Evolutionary conservation across 2,888 invertebrate species (phyloP), one percentile per base, ranked within the genome.

Genomic region (Girardia tigrina): DNA sequence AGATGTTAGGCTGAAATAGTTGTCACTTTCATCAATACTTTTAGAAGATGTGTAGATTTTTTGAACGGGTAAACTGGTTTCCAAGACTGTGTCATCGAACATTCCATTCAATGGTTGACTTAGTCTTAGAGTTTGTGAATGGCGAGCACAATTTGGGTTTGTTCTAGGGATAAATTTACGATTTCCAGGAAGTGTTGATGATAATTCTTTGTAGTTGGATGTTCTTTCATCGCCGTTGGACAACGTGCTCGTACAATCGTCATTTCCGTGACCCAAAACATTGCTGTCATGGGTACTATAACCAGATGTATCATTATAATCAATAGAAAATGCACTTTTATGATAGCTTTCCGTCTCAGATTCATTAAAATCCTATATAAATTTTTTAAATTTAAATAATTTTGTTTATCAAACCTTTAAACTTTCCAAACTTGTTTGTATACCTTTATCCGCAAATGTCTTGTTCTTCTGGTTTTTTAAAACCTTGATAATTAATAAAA

Each of bases 111-210:
- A n/a, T 16, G 56, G 56, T 16, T 56, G 56, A 56, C 56, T 56
- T 23, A 56, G 23, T 56, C 56, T n/a, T 16, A 56, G 23, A 56
- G 56, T 56, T 56, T 56, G 56, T 12, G 56, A 56, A 56, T 56
- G 56, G 23, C 56, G 8, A 56, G 56, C 23, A 56, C n/a, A 8
- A 12, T 56, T 56, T 56, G 56, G 56, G 23, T 56, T 56, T n/a
- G 56, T 56, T 56, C 56, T 56, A 56, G 56, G 56, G 23, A 56
- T 56, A n/a, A 56, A 56, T 56, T 56, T 56, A 56, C 56, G 56
- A 56, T 6, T 56, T 2, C 6, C 56, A 20, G 56, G 56, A 20
- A 56, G 23, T 20, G 56, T 56, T 56, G 56, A 56, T 12, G 56
- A 56, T 2, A n/a, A 56, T 56, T 56, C 56, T 56, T 56, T n/a